A percentile compares a stretch with the other conserved stretches of the same genome.
Conservation (phyloP, 1,140 invertebrate genomes). For the Drosophila nebulosa region DNA sequence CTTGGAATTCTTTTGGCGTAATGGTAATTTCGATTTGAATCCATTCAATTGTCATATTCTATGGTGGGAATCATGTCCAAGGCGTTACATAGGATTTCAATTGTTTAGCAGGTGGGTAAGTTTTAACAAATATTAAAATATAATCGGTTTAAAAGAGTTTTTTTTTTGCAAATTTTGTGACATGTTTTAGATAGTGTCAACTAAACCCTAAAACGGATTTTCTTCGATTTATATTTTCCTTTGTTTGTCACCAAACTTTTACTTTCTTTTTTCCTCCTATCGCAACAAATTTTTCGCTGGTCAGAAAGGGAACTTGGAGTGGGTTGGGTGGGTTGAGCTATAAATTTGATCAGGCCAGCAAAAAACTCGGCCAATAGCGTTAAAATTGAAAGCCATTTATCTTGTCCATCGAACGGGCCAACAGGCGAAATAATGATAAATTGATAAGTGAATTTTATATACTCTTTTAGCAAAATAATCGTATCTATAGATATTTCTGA, state of each 20-base stretch:
- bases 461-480: not conserved
- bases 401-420: constrained; percentile 2
- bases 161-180: no score
- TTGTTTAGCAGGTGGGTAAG: constrained; percentile 63
- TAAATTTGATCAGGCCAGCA: not conserved
- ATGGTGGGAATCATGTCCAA: constrained; percentile 52
- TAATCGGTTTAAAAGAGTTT: no score
- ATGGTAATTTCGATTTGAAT: constrained; percentile 69
- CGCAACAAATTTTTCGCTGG: not conserved
- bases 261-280: not conserved
- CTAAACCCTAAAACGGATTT: no score
- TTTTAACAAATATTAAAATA: not conserved
- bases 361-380: constrained; percentile 16
- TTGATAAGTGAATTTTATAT: not conserved
- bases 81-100: constrained; percentile 50
- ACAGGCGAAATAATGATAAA: constrained; percentile 6
- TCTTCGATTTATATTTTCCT: not conserved
- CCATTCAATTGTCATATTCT: constrained; percentile 65
- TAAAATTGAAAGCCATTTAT: constrained; percentile 31
- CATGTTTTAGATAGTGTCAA: no score
- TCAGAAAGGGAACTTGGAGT: not conserved
- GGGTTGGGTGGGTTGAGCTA: not conserved
- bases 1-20: constrained; percentile 59
- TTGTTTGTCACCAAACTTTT: not conserved
- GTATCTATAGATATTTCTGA: no score